Percentiles rank a stretch among this genome's conserved stretches.
These are phyloP conservation scores for Oxycera nigricornis DNA, from an alignment of 2,888 invertebrate genomes.

Conservation along the genomic window DNA sequence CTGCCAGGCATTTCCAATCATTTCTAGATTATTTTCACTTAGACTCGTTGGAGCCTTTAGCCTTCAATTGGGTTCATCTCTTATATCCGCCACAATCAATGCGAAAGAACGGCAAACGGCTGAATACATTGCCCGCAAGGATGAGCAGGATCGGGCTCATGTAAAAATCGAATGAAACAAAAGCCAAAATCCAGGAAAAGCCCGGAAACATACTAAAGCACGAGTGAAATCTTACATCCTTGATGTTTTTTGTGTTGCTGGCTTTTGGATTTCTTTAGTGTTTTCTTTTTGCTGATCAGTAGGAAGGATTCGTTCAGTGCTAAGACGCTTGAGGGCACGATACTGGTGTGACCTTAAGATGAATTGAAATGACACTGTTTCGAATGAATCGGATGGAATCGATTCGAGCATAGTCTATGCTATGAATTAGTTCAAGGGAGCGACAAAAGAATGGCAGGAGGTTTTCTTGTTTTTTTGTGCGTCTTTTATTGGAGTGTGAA, in stretches of 20 bases:
- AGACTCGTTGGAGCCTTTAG: conserved; percentile 24
- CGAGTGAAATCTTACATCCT: neutral
- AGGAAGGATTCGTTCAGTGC: neutral
- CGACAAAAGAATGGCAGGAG: neutral
- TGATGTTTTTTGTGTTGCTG: neutral
- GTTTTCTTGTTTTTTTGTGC: neutral
- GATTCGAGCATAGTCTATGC: neutral
- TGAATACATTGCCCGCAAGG: neutral
- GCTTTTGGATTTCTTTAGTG: neutral
- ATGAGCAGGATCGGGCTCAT: neutral
- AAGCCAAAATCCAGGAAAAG: conserved; percentile 14
- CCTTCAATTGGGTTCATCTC: conserved; percentile 19
- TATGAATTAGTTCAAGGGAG: neutral
- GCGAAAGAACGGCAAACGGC: neutral
- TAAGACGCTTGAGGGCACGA: neutral
- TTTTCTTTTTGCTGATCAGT: too few species aligned
- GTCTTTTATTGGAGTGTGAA: neutral
- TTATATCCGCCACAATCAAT: conserved; percentile 19
- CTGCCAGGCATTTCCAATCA: conserved; percentile 43
- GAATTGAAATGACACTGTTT: neutral
- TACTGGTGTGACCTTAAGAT: neutral
- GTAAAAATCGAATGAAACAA: conserved; percentile 3
- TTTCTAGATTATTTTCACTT: conserved; percentile 45
- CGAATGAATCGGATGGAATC: conserved; percentile 13
- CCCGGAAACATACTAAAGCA: neutral